Evolutionary conservation across 53 echinoderm and acorn worm species (phyloP).

Genomic region (Apostichopus leukothele): DNA sequence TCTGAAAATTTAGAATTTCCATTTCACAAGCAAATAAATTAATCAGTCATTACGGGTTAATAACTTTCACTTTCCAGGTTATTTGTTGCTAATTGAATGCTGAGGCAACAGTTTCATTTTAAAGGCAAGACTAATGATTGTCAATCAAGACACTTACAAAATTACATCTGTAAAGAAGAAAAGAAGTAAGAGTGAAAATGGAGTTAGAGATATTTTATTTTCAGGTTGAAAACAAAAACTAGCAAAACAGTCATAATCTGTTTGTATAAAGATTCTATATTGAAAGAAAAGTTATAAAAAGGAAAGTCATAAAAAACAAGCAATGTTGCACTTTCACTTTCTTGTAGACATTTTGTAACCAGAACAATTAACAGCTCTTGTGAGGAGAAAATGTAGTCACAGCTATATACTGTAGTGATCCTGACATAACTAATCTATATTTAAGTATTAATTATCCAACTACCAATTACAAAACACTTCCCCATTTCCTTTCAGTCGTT

Average conservation of each 20-base stretch:
- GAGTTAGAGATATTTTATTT: neutral
- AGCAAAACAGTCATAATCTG: neutral
- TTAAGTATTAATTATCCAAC: neutral
- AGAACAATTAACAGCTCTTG: neutral
- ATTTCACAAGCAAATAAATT: neutral
- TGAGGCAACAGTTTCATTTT: neutral
- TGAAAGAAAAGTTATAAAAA: neutral
- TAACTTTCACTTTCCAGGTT: neutral
- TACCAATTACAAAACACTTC: neutral
- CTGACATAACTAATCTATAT: neutral
- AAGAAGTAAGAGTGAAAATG: neutral
- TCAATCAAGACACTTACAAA: neutral
- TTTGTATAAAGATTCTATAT: neutral
- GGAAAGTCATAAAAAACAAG: neutral
- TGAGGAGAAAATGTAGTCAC: neutral
- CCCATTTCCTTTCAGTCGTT: no score
- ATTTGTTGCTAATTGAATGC: neutral
- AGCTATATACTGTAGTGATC: neutral
- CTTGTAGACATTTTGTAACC: neutral
- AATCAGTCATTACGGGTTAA: neutral
- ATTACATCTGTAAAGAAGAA: neutral
- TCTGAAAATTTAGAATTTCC: neutral
- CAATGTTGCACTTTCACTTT: neutral
- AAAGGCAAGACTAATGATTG: neutral
- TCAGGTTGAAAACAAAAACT: neutral